These are phyloP conservation scores for Dasysyrphus tricinctus DNA, from an alignment of 2,888 invertebrate species.

Conservation along the genomic window DNA sequence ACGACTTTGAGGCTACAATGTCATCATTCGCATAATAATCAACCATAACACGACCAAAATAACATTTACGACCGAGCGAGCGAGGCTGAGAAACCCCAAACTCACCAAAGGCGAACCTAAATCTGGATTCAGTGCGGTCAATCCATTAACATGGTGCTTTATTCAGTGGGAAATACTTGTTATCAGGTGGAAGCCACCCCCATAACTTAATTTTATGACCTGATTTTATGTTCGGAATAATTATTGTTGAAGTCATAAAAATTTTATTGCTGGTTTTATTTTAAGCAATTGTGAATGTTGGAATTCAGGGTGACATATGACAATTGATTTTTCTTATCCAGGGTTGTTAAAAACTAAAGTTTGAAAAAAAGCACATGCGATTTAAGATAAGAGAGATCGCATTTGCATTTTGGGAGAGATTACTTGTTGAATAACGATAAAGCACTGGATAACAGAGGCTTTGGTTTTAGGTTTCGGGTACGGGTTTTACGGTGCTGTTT, in stretches of 20 bases:
- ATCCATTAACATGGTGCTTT: slow-evolving; percentile 62
- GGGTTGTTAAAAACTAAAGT: neutral
- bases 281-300: neutral
- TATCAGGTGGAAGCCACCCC: slow-evolving; percentile 19
- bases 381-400: no score
- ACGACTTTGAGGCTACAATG: slow-evolving; percentile 6
- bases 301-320: neutral
- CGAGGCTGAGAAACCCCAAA: neutral
- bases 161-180: slow-evolving; percentile 60
- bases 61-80: slow-evolving; percentile 38
- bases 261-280: neutral
- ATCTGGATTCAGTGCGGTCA: neutral
- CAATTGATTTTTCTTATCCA: neutral
- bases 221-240: slow-evolving; percentile 49
- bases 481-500: no score
- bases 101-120: neutral
- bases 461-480: no score
- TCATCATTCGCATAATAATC: slow-evolving; percentile 29
- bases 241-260: slow-evolving; percentile 20
- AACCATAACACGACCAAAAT: slow-evolving; percentile 56
- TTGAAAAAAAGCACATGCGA: neutral
- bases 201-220: slow-evolving; percentile 57
- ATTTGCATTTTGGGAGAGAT: no score
- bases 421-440: no score
- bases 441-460: no score